Base-by-base conservation (phyloP, 2,888 invertebrate genomes). In the Meta bourneti region DNA sequence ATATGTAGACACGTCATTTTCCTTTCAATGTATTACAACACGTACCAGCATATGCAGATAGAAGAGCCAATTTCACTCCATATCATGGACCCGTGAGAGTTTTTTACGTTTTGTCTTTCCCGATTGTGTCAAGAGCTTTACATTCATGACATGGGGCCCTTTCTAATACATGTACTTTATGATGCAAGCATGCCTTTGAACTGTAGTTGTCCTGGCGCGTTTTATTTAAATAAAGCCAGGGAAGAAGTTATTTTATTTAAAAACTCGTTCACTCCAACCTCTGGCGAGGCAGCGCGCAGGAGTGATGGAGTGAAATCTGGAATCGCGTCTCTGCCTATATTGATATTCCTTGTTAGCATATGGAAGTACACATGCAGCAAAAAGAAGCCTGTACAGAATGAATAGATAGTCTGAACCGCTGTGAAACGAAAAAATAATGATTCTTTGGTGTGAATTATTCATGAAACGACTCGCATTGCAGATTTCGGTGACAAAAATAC, bases 341-440 rank as follows among this genome's bases (percentile, higher is more conserved):
- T 80, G 87, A 87, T 79, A 87, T 87, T 87, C 87, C 87, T 79
- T 87, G 87, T 87, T 87, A 87, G 87, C 79, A 87, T 87, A 80
- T 80, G 72, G 51, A 70, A 79, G 86, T 79, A 70, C 71, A 78
- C 48, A 19, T 72, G 20, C 70, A 78, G 70, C 86, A 72, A 80
- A 75, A 87, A 79, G 71, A 72, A 72, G 71, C 71, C 49, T 48
- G 71, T 79, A 54, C 52, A 6, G 79, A 71, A 86, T 78, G 86
- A 79, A 78, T 86, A 78, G 70, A 70, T 51, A 78, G 71, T 51
- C 70, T 54, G 52, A 72, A 69, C 51, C 78, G 34, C 78, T 34
- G 20, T 78, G 86, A 78, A 79, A 87, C 87, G 87, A 87, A 87
- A 87, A 87, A 87, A 80, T 87, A 87, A 87, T 87, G 87, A 87